Evolutionary conservation across 2,888 invertebrate genomes (phyloP).

Genomic region (Linyphia triangularis): DNA sequence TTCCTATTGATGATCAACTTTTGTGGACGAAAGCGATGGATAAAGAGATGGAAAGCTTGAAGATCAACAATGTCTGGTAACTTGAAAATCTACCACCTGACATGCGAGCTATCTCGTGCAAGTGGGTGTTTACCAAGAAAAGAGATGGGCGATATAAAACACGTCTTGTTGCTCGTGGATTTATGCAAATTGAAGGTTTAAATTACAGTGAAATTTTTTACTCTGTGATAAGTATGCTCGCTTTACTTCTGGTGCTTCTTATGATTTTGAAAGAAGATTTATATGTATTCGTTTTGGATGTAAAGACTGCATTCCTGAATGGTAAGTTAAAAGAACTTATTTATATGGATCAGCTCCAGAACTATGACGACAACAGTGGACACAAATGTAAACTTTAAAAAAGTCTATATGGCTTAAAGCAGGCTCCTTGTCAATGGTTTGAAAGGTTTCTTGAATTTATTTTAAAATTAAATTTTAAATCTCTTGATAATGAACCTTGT

Average conservation of each 20-base stretch:
- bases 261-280: neutral
- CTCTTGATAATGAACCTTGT: conserved; percentile 5
- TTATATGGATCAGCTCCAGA: conserved; percentile 64
- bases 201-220: conserved; percentile 14
- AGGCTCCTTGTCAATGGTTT: conserved; percentile 27
- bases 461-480: neutral
- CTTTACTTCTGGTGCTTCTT: neutral
- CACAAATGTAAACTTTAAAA: conserved; percentile 7
- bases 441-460: conserved; percentile 12
- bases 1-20: neutral
- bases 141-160: conserved; percentile 12
- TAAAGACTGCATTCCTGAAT: conserved; percentile 48
- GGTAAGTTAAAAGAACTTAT: conserved; percentile 60
- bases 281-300: conserved; percentile 9
- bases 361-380: conserved; percentile 23
- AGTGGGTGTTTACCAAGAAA: conserved; percentile 74
- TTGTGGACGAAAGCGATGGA: conserved; percentile 69
- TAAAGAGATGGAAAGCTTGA: conserved; percentile 69
- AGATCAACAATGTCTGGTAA: conserved; percentile 21
- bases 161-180: neutral
- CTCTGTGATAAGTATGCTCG: neutral
- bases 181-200: conserved; percentile 12
- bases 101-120: conserved; percentile 73
- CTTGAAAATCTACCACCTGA: conserved; percentile 69
- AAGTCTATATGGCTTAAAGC: conserved; percentile 23